Base-by-base conservation (phyloP, 2,797 vertebrate species). In the Thripadectes ignobilis region DNA sequence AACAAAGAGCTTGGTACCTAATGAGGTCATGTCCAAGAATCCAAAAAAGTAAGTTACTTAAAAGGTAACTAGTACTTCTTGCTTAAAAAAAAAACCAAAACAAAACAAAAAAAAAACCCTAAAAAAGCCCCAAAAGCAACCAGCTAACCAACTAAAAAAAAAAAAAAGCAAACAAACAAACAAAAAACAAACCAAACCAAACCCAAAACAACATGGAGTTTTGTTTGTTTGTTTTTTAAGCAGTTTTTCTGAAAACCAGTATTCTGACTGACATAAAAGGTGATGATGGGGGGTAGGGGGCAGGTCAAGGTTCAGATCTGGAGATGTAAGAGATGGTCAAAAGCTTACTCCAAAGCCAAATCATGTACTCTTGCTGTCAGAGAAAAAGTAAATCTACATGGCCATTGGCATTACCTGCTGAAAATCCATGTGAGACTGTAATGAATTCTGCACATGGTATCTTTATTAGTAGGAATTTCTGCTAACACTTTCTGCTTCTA, bases 271-370 rank as follows among this genome's bases (percentile, higher is more conserved):
- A 61, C 36, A 74, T 38, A 57, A 85, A 58, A 67, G 10, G 4
- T 24, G 36, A 14, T 36, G 30, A 52, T 36, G 6, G 29, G 14
- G 7, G 0, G 0, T 10, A 11, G 11, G 10, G 24, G 24, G 6
- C 3, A 26, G 18, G n/a, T 57, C 34, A 83, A 77, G 6, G 4
- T 20, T 85, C 30, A 71, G 32, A 83, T 49, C 29, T 69, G 5
- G 22, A 81, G 45, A 88, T 65, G 9, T 74, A 38, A 48, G 16
- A 78, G 27, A 9, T 7, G 8, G 46, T 51, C 46, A 75, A 68
- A 92, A 85, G 61, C 43, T 83, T 21, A 59, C 27, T n/a, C 76
- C 24, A 92, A 65, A 91, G 38, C 10, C 34, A 61, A 52, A 52
- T 88, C 34, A 34, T 20, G 8, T 58, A 48, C 27, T 72, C 43